These are phyloP conservation scores for Cardiocondyla obscurior DNA, from an alignment of 1,140 invertebrate species.

Conservation along the genomic window DNA sequence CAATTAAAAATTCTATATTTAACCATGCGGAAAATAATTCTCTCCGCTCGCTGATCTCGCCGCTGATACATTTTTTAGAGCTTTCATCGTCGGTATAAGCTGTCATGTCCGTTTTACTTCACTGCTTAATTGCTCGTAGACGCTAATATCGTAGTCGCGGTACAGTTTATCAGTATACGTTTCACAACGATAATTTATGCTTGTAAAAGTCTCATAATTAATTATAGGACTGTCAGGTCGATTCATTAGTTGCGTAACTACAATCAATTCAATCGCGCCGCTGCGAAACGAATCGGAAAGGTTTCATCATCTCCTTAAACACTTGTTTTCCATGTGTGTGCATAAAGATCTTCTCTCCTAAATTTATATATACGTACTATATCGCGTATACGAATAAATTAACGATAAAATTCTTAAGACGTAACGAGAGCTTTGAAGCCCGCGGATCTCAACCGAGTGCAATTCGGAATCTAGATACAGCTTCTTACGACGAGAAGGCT, in stretches of 20 bases:
- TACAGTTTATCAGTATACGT: constrained; percentile 37
- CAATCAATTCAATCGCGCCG: constrained; percentile 13
- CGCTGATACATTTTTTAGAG: neutral
- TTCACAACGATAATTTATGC: constrained; percentile 37
- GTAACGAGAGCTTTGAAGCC: neutral
- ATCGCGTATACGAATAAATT: constrained; percentile 4
- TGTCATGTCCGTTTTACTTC: constrained; percentile 45
- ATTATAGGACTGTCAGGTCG: constrained; percentile 12
- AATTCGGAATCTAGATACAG: neutral
- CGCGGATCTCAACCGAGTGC: neutral
- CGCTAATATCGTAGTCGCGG: constrained; percentile 13
- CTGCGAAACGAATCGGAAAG: neutral
- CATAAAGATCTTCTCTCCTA: neutral
- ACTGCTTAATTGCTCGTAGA: constrained; percentile 33
- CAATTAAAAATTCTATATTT: neutral
- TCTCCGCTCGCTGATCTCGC: neutral
- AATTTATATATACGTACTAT: too few species aligned
- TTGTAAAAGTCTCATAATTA: constrained; percentile 35
- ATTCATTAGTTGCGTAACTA: constrained; percentile 48
- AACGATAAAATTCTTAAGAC: neutral
- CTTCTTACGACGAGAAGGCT: neutral
- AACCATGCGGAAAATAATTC: constrained; percentile 30
- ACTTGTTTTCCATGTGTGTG: neutral
- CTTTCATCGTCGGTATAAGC: constrained; percentile 13
- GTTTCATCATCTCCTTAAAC: constrained; percentile 10